Conservation (phyloP, 92 coral and sea anemone genomes). For the Phymanthus crucifer region DNA sequence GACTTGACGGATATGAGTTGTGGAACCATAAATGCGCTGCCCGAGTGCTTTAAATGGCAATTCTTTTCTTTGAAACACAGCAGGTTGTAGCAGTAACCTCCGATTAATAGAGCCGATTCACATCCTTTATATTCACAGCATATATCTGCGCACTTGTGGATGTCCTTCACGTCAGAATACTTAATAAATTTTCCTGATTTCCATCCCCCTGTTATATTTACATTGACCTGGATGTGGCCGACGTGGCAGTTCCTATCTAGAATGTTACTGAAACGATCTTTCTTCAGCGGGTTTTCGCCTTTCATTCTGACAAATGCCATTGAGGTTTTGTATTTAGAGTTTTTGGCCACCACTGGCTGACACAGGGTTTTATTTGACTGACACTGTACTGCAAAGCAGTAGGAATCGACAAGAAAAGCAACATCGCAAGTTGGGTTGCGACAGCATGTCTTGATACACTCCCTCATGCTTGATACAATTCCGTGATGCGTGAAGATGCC, state of each 20-base stretch:
- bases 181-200: conserved; percentile 85
- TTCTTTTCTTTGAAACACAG: conserved; percentile 67
- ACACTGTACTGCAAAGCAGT: conserved; percentile 78
- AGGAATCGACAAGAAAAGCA: conserved; percentile 65
- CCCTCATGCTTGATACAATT: conserved; percentile 40
- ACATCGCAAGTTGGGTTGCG: conserved; percentile 53
- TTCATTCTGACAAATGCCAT: conserved; percentile 57
- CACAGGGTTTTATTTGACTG: conserved; percentile 50
- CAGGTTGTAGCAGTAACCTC: conserved; percentile 72
- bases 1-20: conserved; percentile 45
- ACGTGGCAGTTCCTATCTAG: conserved; percentile 61
- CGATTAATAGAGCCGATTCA: conserved; percentile 70
- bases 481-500: conserved; percentile 72
- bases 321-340: conserved; percentile 40
- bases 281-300: not conserved
- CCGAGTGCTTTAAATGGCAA: conserved; percentile 61
- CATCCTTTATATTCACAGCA: conserved; percentile 83
- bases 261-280: conserved; percentile 27
- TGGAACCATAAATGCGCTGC: conserved; percentile 59
- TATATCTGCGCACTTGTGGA: conserved; percentile 61
- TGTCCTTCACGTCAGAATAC: conserved; percentile 55
- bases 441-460: conserved; percentile 73
- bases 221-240: conserved; percentile 59
- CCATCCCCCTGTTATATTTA: conserved; percentile 88
- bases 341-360: conserved; percentile 47